phyloP scores from a whole-genome alignment of 2,888 invertebrate species.

The Petrophora chlorosata region DNA sequence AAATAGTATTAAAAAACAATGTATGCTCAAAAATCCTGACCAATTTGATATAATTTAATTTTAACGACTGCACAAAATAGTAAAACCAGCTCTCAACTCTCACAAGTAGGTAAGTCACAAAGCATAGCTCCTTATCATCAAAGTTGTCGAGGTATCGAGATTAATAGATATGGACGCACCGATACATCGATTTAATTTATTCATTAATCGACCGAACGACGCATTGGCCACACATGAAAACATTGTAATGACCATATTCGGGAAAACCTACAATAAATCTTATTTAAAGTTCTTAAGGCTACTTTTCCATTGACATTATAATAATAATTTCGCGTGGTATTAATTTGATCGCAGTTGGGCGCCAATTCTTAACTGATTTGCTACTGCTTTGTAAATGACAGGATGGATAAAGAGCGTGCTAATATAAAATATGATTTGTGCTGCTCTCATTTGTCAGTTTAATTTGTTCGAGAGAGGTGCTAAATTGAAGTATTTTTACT shows the following conservation, averaged over 20 bases:
- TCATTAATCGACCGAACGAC: constrained; percentile 50
- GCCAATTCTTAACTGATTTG: constrained; percentile 44
- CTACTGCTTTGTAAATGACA: constrained; percentile 40
- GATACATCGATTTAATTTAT: constrained; percentile 58
- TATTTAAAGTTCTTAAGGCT: not conserved
- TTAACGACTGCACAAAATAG: too few species aligned
- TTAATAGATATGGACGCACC: constrained; percentile 38
- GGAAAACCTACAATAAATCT: not conserved
- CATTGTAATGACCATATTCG: constrained; percentile 19
- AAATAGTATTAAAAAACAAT: too few species aligned
- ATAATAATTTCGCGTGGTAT: constrained; percentile 36
- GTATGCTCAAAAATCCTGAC: too few species aligned
- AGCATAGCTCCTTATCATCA: too few species aligned
- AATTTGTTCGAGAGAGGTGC: too few species aligned
- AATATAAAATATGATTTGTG: constrained; percentile 27
- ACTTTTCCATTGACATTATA: not conserved
- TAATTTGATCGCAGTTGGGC: constrained; percentile 58
- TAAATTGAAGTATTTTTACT: too few species aligned
- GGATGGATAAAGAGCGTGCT: constrained; percentile 36
- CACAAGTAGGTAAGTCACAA: too few species aligned
- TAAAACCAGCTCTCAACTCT: too few species aligned
- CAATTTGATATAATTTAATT: too few species aligned
- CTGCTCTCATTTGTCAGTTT: not conserved
- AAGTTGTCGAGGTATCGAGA: constrained; percentile 26
- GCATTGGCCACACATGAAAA: constrained; percentile 1